Evolutionary conservation across 1,140 invertebrate genomes (phyloP).

Genomic region (Macrobrachium nipponense): DNA sequence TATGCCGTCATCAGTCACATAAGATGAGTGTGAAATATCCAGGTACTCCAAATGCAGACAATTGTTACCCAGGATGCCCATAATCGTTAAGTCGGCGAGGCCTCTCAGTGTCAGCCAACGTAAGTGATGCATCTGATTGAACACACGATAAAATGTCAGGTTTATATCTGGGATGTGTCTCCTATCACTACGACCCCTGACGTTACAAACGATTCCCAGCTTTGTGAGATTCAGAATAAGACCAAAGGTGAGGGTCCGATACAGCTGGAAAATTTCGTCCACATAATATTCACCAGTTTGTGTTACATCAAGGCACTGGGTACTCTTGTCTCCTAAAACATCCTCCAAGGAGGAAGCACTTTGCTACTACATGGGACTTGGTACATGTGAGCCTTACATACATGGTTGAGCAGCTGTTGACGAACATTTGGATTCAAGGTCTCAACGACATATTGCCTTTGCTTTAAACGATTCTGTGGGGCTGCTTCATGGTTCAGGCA

Average conservation of each 20-base stretch:
- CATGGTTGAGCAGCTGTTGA: constrained; percentile 19
- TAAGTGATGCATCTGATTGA: constrained; percentile 35
- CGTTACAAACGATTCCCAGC: constrained; percentile 26
- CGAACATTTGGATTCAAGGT: constrained; percentile 22
- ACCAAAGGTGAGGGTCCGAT: constrained; percentile 29
- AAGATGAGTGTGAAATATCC: constrained; percentile 4
- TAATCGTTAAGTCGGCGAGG: constrained; percentile 21
- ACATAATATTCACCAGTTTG: constrained; percentile 10
- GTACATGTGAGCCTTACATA: neutral
- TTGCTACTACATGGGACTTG: neutral
- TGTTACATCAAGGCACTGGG: constrained; percentile 21
- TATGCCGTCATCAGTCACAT: constrained; percentile 21
- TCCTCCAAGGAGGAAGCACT: constrained; percentile 34
- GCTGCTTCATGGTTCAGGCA: neutral
- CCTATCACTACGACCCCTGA: neutral
- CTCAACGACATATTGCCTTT: constrained; percentile 3
- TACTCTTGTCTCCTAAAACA: constrained; percentile 40
- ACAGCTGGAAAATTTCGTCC: constrained; percentile 41
- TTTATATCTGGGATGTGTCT: constrained; percentile 38
- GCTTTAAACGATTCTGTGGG: constrained; percentile 4
- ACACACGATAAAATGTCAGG: constrained; percentile 27
- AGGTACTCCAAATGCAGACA: constrained; percentile 32
- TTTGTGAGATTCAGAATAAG: constrained; percentile 15
- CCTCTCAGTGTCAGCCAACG: constrained; percentile 45
- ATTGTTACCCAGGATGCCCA: constrained; percentile 29